Base-by-base conservation (phyloP, 2,113 vertebrate species). In the Pithys albifrons region DNA sequence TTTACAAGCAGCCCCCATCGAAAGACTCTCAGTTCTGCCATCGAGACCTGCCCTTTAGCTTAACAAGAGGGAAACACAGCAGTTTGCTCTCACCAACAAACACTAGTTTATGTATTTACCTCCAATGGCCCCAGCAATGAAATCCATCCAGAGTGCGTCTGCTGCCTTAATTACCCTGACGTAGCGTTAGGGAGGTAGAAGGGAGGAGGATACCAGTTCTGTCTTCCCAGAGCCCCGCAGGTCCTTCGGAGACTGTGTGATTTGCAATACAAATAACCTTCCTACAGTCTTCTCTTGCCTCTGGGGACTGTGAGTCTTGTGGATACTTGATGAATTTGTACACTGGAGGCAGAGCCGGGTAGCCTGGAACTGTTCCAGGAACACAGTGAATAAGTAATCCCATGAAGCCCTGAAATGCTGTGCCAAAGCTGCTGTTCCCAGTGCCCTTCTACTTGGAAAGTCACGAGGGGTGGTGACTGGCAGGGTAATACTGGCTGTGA, bases 91-190 rank as follows among this genome's bases (percentile, higher is more conserved):
- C 25, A 19, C 19, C 41, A 37, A 23, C 37, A 19, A 73, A 33
- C 57, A 18, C 28, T 31, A 43, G 28, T 37, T 70, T 6, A 18
- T 17, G 65, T 71, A 93, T 96, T 97, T 98, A 99, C 99, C 99
- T 99, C 99, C 99, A 14, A 99, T 97, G 57, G 99, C 99, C 87
- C 99, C 99, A 10, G 99, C 99, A 85, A 99, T 93, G 97, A 99
- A 99, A 97, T 99, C 98, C 92, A 99, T 98, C 95, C 98, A 95
- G 89, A 29, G 2, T 3, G 67, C 31, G 22, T 33, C 90, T 81
- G 93, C 93, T 70, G 96, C 79, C 48, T 92, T 54, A 54, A 67
- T 45, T 49, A 55, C 78, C 71, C 67, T 19, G 77, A 18, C 23
- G 39, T 41, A 89, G 66, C 2, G 4, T 43, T 29, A 54, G n/a